These are phyloP conservation scores for Butorides virescens DNA, from an alignment of 2,113 vertebrate species.

Conservation along the genomic window DNA sequence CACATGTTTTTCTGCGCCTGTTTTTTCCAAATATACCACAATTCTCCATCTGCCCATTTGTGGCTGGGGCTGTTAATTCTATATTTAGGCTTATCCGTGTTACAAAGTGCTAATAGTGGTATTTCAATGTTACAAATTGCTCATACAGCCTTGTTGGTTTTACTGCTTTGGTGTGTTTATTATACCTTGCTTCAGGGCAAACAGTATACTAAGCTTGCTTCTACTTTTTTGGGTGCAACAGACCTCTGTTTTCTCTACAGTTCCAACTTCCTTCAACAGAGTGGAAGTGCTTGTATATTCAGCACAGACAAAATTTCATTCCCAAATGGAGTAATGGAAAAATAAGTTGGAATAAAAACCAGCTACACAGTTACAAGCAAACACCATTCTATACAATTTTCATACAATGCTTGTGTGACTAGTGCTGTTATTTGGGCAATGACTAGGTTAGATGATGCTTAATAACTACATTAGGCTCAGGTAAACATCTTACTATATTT, in stretches of 20 bases:
- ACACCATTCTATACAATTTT: not conserved
- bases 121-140: not conserved
- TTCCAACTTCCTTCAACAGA: not conserved
- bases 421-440: not conserved
- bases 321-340: not conserved
- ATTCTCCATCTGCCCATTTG: not conserved
- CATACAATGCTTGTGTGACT: not conserved
- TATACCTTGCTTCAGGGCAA: not conserved
- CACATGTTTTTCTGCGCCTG: not conserved
- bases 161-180: not conserved
- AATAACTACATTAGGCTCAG: not conserved
- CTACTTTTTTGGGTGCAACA: not conserved
- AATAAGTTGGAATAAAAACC: not conserved
- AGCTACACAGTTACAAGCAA: not conserved
- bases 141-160: not conserved
- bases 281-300: not conserved
- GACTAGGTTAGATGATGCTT: not conserved
- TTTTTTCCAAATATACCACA: not conserved
- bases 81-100: not conserved
- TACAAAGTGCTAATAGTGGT: not conserved
- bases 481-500: not conserved
- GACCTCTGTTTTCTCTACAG: not conserved
- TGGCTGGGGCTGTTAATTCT: not conserved
- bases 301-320: not conserved
- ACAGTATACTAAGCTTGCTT: not conserved